Conservation (phyloP, 2,113 vertebrate species). For the Hirundichthys speculiger region DNA sequence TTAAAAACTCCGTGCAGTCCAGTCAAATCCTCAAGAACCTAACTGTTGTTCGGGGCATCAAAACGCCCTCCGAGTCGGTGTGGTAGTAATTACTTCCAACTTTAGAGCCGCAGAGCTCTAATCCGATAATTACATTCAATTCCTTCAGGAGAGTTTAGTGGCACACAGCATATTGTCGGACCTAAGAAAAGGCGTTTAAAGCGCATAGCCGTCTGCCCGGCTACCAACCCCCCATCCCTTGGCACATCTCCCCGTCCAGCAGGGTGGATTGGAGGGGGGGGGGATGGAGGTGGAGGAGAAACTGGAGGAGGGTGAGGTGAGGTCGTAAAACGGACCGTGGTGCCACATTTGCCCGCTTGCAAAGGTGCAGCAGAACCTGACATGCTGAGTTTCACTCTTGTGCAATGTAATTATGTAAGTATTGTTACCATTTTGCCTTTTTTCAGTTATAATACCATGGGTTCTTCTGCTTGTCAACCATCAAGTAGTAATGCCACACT, state of each 20-base stretch:
- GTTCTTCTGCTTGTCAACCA: too few relatives aligned
- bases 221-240: constrained; percentile 23
- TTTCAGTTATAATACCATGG: too few relatives aligned
- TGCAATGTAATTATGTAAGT: too few relatives aligned
- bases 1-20: too few relatives aligned
- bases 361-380: constrained; percentile 15
- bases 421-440: too few relatives aligned
- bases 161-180: constrained; percentile 73
- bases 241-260: constrained; percentile 36
- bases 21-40: not conserved
- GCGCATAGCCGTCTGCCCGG: constrained; percentile 68
- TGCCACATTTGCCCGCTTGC: constrained; percentile 2
- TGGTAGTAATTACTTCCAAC: constrained; percentile 70
- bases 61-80: constrained; percentile 30
- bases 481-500: too few relatives aligned
- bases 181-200: constrained; percentile 77
- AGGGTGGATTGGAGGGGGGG: too few relatives aligned
- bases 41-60: constrained; percentile 12
- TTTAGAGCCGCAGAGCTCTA: constrained; percentile 60
- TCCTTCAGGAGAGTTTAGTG: constrained; percentile 77
- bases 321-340: constrained; percentile 4
- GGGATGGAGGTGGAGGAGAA: constrained; percentile 1
- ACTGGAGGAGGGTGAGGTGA: constrained; percentile 5
- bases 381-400: not conserved
- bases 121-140: constrained; percentile 82